A percentile compares a stretch with the other conserved stretches of the same genome.
Evolutionary conservation across 2,113 vertebrate genomes (phyloP).

Genomic region (Pachycephala philippinensis): DNA sequence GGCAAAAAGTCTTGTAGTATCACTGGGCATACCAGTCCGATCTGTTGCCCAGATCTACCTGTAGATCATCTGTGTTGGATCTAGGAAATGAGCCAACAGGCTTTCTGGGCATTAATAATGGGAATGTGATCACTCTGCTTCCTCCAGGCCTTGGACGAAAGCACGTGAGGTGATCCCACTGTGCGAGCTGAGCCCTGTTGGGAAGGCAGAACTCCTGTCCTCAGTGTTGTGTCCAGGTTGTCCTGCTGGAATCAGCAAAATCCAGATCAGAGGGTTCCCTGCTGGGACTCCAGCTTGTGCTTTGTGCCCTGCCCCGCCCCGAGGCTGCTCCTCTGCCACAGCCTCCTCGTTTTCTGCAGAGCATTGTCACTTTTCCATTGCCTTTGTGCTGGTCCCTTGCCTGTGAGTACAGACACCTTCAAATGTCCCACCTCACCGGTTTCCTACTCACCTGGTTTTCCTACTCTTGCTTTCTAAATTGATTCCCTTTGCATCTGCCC

Average conservation of each 20-base stretch:
- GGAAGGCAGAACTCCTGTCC: background rate
- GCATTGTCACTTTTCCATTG: background rate
- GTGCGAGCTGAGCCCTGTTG: fast-evolving
- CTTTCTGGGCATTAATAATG: background rate
- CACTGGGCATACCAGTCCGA: background rate
- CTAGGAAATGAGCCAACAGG: background rate
- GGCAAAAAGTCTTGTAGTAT: background rate
- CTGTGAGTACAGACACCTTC: background rate
- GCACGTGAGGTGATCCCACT: fast-evolving
- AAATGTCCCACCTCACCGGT: background rate
- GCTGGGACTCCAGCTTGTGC: background rate
- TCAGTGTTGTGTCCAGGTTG: background rate
- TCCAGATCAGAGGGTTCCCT: too few relatives aligned
- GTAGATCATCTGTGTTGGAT: background rate
- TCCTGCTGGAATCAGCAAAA: background rate
- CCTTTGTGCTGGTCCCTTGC: background rate
- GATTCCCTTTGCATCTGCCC: background rate
- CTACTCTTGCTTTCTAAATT: background rate
- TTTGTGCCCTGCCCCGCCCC: background rate
- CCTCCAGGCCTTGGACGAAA: background rate
- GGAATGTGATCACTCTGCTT: background rate
- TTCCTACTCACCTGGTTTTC: background rate
- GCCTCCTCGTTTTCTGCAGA: background rate
- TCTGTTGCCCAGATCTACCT: background rate
- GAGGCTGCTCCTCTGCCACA: background rate